Percentiles rank a stretch among this genome's conserved stretches.
Conservation (phyloP, 2,888 invertebrate species). For the Cephus rjabovi region DNA sequence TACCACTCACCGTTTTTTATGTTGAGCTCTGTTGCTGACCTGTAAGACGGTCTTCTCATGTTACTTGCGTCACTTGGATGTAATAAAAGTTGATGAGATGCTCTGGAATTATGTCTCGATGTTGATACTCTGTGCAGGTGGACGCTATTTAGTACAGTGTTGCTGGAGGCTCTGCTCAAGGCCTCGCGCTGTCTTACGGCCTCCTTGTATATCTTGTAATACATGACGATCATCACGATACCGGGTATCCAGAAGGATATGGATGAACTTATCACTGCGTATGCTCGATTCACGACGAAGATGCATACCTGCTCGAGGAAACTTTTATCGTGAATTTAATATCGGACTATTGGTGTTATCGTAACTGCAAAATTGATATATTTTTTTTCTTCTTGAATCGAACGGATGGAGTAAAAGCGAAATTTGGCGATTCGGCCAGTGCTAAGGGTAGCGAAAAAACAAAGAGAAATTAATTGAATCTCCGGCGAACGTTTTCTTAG, state of each 20-base stretch:
- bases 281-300: constrained; percentile 87
- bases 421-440: too few species aligned
- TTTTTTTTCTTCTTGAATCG: too few species aligned
- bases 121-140: constrained; percentile 83
- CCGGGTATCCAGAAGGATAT: constrained; percentile 95
- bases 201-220: constrained; percentile 84
- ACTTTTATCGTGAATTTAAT: not conserved
- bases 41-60: constrained; percentile 58
- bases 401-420: too few species aligned
- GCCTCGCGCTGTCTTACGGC: constrained; percentile 86
- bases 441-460: too few species aligned
- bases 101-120: constrained; percentile 71
- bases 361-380: too few species aligned
- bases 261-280: constrained; percentile 88
- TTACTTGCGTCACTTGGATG: constrained; percentile 55
- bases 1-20: constrained; percentile 74
- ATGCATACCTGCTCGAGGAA: constrained; percentile 71
- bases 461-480: too few species aligned
- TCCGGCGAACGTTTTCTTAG: too few species aligned
- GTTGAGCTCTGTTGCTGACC: constrained; percentile 78
- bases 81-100: constrained; percentile 57
- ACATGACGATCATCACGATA: constrained; percentile 92
- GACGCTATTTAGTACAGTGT: constrained; percentile 85
- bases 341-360: too few species aligned
- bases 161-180: constrained; percentile 83